Evolutionary conservation across 2,797 vertebrate species (phyloP).

Genomic region (Huso huso): DNA sequence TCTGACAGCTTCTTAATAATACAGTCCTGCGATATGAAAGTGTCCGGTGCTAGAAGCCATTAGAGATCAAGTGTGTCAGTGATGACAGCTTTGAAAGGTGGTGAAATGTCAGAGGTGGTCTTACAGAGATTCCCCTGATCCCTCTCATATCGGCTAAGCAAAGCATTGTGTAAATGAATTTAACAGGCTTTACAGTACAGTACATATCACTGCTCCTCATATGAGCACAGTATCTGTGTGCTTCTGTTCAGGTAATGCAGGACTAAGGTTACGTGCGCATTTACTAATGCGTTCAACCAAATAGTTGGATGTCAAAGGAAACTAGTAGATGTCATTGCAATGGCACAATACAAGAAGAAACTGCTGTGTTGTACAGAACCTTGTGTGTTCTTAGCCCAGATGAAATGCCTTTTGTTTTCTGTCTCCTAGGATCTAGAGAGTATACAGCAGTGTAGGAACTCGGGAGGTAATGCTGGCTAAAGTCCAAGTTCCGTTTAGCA

Average conservation of each 20-base stretch:
- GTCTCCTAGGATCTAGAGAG: constrained; percentile 16
- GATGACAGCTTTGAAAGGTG: constrained; percentile 32
- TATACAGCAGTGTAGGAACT: constrained; percentile 7
- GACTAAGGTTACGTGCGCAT: too few relatives aligned
- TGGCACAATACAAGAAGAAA: too few relatives aligned
- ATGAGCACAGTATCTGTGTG: too few relatives aligned
- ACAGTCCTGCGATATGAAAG: constrained; percentile 26
- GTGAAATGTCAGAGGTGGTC: constrained; percentile 26
- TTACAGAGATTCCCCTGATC: constrained; percentile 32
- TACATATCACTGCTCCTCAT: too few relatives aligned
- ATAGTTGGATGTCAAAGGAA: too few relatives aligned
- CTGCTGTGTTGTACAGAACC: too few relatives aligned
- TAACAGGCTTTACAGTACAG: too few relatives aligned
- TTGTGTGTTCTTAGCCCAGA: background rate
- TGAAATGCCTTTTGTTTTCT: constrained; percentile 6
- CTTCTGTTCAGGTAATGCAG: too few relatives aligned
- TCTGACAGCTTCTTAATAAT: constrained; percentile 47
- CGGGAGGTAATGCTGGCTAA: constrained; percentile 22
- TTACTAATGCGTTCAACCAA: too few relatives aligned
- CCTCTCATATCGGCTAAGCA: constrained; percentile 15
- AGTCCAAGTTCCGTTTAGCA: constrained; percentile 22
- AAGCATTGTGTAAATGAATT: too few relatives aligned
- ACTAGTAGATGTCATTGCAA: too few relatives aligned
- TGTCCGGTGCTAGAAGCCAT: constrained; percentile 34
- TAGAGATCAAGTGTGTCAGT: constrained; percentile 21